Conservation (phyloP, 2,113 vertebrate species). For the Ageneiosus marmoratus region DNA sequence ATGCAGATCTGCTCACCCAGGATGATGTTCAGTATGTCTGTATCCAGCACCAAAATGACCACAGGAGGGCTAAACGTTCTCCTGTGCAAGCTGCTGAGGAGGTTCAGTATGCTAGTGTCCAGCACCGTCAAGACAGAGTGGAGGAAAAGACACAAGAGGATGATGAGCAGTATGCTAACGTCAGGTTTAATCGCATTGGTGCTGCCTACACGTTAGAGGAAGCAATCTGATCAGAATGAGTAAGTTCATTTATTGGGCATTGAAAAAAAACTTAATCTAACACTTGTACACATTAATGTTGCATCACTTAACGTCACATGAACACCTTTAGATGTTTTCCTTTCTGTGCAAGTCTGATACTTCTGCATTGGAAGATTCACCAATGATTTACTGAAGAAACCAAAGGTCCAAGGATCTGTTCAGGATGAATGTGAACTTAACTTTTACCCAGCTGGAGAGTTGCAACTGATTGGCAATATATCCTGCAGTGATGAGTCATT, state of each 20-base stretch:
- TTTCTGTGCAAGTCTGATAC: background rate
- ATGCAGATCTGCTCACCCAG: background rate
- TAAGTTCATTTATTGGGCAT: background rate
- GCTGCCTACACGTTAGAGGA: constrained; percentile 6
- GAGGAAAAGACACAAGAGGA: background rate
- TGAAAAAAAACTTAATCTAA: background rate
- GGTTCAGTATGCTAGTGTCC: constrained; percentile 16
- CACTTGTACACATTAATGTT: background rate
- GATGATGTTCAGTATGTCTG: background rate
- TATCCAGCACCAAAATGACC: background rate
- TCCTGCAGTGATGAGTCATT: too few species aligned
- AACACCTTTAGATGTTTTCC: background rate
- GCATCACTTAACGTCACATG: background rate
- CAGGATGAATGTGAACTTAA: background rate
- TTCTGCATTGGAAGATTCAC: background rate
- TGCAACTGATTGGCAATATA: too few species aligned
- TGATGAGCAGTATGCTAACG: background rate
- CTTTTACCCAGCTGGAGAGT: background rate
- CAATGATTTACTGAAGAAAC: background rate
- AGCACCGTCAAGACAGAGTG: background rate
- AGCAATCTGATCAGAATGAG: background rate
- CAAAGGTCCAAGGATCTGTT: background rate
- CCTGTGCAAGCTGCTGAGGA: background rate
- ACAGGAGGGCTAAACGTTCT: background rate
- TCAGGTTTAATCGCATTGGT: background rate